Evolutionary conservation across 30 jellyfish, hydroid and myxozoan genomes (phyloP), one percentile per base, ranked within the genome.

Genomic region (Catostylus mosaicus): DNA sequence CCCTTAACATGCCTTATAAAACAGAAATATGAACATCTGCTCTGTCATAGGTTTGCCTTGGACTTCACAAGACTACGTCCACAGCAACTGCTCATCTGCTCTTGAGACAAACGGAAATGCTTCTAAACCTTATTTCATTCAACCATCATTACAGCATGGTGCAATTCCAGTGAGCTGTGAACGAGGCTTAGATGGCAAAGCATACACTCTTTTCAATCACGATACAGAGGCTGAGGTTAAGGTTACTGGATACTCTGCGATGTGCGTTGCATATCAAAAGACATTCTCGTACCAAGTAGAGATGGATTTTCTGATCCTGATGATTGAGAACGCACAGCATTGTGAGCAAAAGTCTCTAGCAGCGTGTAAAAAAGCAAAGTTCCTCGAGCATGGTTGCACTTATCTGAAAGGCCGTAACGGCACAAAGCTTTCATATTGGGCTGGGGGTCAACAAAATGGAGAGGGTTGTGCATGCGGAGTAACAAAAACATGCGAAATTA

Each of bases 381-480:
- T 62, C 16, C 11, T 62, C 3, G 43, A 31, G 18, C 0, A 1
- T 23, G 43, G 43, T 18, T 6, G 22, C 20, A 24, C 75, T 24
- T 62, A 46, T 40, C 75, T 62, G 2, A n/a, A 62, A 22, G 75
- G 43, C 16, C 75, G 75, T 46, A 16, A 23, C 18, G 75, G 75
- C 18, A 31, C 24, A 24, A 62, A n/a, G 43, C 36, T 62, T n/a
- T 16, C 46, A 2, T 62, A 24, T 46, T 62, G 75, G 75, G 75
- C 46, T 24, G 75, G 75, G 31, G 75, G 75, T 24, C 75, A 40
- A 19, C 5, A 40, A 1, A 26, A 62, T 62, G 75, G 75, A 10
- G 31, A 5, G 27, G 75, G 75, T 31, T 62, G 75, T 46, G 75
- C 75, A 62, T 62, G 75, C 51, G 75, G 75, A 6, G 31, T 62